Percentiles rank a stretch among this genome's conserved stretches.
Conservation (phyloP, 2,113 vertebrate genomes). For the Nestor notabilis region DNA sequence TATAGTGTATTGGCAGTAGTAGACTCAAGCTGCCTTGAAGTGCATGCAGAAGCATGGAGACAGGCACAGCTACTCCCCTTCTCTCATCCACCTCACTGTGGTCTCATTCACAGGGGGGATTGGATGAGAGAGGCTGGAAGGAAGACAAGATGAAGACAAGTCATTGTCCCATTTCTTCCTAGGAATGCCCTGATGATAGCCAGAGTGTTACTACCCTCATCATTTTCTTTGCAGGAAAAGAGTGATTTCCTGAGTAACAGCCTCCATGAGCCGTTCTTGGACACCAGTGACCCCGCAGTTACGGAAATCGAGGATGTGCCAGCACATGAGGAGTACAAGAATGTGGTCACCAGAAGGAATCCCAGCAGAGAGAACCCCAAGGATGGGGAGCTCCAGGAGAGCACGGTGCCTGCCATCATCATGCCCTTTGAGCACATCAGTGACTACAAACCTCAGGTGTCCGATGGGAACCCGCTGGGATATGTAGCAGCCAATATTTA, state of each 20-base stretch:
- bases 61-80: background rate
- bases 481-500: background rate
- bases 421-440: background rate
- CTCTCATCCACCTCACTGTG: background rate
- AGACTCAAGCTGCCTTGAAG: background rate
- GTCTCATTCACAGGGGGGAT: background rate
- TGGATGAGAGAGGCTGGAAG: background rate
- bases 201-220: background rate
- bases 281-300: slow-evolving; percentile 40
- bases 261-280: background rate
- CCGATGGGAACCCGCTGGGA: rapidly evolving
- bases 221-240: slow-evolving; percentile 9
- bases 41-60: rapidly evolving
- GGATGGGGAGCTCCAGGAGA: rapidly evolving
- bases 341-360: background rate
- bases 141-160: background rate
- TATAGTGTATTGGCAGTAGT: background rate
- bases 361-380: background rate
- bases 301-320: slow-evolving; percentile 65
- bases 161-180: background rate
- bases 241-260: background rate
- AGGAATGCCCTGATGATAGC: background rate
- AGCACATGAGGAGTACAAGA: background rate
- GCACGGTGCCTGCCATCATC: rapidly evolving
- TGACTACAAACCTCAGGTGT: slow-evolving; percentile 76